Percentiles rank a stretch among this genome's conserved stretches.
Evolutionary conservation across 2,888 invertebrate genomes (phyloP).

Genomic region (Corbicula japonica): DNA sequence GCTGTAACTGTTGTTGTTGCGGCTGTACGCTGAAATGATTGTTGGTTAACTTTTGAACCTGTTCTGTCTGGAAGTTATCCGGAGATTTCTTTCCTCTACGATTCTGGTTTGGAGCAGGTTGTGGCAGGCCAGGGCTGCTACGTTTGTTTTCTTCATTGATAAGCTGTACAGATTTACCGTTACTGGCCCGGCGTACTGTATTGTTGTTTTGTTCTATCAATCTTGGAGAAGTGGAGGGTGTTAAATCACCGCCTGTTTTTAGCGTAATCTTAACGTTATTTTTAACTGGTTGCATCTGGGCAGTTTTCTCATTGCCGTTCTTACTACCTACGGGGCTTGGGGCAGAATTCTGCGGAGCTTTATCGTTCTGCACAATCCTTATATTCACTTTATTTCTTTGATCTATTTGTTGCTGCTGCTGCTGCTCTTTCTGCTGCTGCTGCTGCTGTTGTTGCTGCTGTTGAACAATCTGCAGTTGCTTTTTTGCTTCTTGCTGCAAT

Average conservation of each 20-base stretch:
- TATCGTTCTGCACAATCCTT: constrained; percentile 25
- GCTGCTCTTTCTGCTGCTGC: constrained; percentile 40
- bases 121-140: constrained; percentile 10
- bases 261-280: constrained; percentile 33
- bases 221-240: constrained; percentile 5
- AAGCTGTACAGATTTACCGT: constrained; percentile 19
- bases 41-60: neutral
- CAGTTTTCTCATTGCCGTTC: neutral
- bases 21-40: constrained; percentile 13
- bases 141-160: constrained; percentile 39
- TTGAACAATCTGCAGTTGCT: constrained; percentile 45
- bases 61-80: constrained; percentile 3
- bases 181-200: neutral
- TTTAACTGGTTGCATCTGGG: constrained; percentile 8
- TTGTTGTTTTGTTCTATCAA: constrained; percentile 30
- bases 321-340: neutral
- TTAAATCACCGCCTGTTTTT: constrained; percentile 8
- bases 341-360: constrained; percentile 5
- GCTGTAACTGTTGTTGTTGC: constrained; percentile 9
- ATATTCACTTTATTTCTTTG: constrained; percentile 17
- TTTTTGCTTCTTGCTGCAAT: constrained; percentile 54
- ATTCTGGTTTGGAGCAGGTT: neutral
- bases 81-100: constrained; percentile 17
- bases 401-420: constrained; percentile 33
- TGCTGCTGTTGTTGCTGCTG: constrained; percentile 58